These are phyloP conservation scores for Plectrocnemia conspersa DNA, from an alignment of 1,140 invertebrate species.

Conservation along the genomic window DNA sequence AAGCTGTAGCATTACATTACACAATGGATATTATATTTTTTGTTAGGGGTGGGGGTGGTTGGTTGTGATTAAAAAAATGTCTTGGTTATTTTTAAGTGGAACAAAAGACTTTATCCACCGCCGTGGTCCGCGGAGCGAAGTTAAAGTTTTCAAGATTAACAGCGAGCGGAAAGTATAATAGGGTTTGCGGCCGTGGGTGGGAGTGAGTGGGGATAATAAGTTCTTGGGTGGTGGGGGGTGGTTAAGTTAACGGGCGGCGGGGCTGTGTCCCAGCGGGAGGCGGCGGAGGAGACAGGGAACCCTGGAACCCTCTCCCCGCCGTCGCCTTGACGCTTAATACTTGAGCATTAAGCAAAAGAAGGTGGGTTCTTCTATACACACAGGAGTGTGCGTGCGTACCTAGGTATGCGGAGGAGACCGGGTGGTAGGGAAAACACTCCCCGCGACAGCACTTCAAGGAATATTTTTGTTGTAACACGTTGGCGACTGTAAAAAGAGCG, in stretches of 20 bases:
- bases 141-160: slow-evolving; percentile 36
- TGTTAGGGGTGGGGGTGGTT: no score
- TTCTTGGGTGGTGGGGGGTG: slow-evolving; percentile 17
- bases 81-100: no score
- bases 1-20: no score
- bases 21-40: no score
- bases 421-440: slow-evolving; percentile 5
- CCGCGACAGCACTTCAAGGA: slow-evolving; percentile 28
- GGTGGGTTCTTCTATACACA: slow-evolving; percentile 28
- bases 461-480: slow-evolving; percentile 34
- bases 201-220: slow-evolving; percentile 27
- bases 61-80: no score
- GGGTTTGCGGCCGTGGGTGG: slow-evolving; percentile 28
- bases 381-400: slow-evolving; percentile 26
- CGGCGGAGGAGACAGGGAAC: neutral
- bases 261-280: neutral
- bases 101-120: no score
- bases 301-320: neutral
- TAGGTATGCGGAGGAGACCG: neutral
- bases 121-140: slow-evolving; percentile 14
- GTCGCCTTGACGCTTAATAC: slow-evolving; percentile 25
- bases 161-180: slow-evolving; percentile 34
- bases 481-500: slow-evolving; percentile 25
- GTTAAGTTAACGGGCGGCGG: neutral
- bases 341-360: slow-evolving; percentile 33